phyloP scores from a whole-genome alignment of 2,113 vertebrate species.

The Neomonachus schauinslandi region DNA sequence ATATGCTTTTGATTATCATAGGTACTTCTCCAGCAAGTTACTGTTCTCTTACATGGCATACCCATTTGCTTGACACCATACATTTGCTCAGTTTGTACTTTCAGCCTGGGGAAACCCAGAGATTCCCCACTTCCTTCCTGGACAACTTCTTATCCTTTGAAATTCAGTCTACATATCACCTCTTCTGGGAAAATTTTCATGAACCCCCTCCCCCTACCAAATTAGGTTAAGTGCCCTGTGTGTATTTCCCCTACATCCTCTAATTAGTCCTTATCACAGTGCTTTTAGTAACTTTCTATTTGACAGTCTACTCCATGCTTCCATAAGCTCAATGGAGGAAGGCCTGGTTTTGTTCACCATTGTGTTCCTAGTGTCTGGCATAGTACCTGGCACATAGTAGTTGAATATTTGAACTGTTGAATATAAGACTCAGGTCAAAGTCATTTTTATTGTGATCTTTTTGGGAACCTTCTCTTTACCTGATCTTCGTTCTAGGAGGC shows the following conservation, averaged over 20 bases:
- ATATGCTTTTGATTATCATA: background rate
- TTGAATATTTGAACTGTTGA: slow-evolving; percentile 12
- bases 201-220: background rate
- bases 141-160: background rate
- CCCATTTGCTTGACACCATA: background rate
- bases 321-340: background rate
- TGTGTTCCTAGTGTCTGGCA: background rate
- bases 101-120: background rate
- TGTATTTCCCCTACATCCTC: background rate
- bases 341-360: background rate
- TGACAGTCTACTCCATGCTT: background rate
- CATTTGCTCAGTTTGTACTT: background rate
- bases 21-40: background rate
- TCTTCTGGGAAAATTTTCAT: background rate
- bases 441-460: slow-evolving; percentile 23
- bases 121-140: background rate
- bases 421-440: background rate
- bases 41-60: background rate
- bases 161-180: background rate
- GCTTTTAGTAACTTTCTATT: slow-evolving; percentile 21
- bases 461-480: background rate
- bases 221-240: background rate
- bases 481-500: background rate
- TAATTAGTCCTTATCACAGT: background rate
- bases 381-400: background rate